These are phyloP conservation scores for Dryobota labecula DNA, from an alignment of 2,888 invertebrate genomes.

Conservation along the genomic window DNA sequence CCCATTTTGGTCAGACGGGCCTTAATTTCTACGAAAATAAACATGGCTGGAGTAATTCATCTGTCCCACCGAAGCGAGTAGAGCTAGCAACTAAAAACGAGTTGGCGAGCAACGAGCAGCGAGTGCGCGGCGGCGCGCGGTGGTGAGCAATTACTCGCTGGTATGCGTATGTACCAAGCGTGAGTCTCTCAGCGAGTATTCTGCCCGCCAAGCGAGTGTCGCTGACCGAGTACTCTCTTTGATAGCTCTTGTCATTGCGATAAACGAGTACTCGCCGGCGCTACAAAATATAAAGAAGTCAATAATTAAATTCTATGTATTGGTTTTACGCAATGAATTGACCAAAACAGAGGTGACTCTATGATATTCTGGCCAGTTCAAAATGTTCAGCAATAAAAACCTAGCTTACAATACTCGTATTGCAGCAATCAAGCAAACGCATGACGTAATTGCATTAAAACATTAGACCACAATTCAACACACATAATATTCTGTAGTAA, in stretches of 20 bases:
- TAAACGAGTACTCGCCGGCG: background rate
- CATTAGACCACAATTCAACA: conserved; percentile 4
- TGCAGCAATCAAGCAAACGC: conserved; percentile 34
- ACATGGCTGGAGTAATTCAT: background rate
- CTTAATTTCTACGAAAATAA: conserved; percentile 1
- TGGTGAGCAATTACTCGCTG: background rate
- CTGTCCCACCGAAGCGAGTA: too few relatives aligned
- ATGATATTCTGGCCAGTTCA: background rate
- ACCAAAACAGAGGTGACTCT: background rate
- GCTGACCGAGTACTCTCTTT: background rate
- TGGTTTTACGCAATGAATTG: background rate
- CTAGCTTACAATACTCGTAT: conserved; percentile 22
- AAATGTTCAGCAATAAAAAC: conserved; percentile 17
- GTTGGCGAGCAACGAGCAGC: too few relatives aligned
- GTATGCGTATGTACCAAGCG: background rate
- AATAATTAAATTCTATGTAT: background rate
- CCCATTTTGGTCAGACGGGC: background rate
- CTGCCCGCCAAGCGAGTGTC: background rate
- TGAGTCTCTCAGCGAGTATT: background rate
- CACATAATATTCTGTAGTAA: background rate
- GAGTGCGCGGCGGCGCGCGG: background rate
- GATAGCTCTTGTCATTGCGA: background rate
- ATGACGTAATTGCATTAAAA: conserved; percentile 42
- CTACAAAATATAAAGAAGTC: too few relatives aligned
- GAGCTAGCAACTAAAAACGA: too few relatives aligned